Evolutionary conservation across 2,888 invertebrate species (phyloP).

Genomic region (Scaptomyza polygonia): DNA sequence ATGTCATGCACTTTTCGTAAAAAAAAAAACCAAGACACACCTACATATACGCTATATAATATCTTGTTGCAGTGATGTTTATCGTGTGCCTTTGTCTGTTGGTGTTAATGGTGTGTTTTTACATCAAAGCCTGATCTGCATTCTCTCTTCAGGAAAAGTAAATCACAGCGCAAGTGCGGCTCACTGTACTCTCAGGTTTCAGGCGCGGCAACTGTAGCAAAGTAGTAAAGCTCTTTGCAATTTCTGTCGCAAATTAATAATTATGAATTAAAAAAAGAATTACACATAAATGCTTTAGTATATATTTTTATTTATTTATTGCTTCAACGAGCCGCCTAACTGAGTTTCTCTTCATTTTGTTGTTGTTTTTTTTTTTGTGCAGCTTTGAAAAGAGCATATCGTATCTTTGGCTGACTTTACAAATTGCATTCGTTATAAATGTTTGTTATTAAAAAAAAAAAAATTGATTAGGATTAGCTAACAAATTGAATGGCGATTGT

Average conservation of each 20-base stretch:
- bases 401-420: conserved; percentile 50
- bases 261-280: neutral
- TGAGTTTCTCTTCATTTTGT: conserved; percentile 37
- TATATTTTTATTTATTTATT: conserved; percentile 51
- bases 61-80: no score
- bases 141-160: no score
- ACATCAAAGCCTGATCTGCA: no score
- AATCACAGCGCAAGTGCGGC: no score
- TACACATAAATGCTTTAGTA: conserved; percentile 3
- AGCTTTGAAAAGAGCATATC: conserved; percentile 36
- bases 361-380: conserved; percentile 6
- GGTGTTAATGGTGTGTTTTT: conserved; percentile 9
- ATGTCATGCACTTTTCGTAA: no score
- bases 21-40: no score
- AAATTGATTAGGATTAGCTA: conserved; percentile 56
- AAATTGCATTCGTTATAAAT: conserved; percentile 44
- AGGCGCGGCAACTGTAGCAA: conserved; percentile 84
- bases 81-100: conserved; percentile 22
- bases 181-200: conserved; percentile 81
- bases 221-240: conserved; percentile 81
- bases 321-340: conserved; percentile 56
- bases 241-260: conserved; percentile 67
- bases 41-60: no score
- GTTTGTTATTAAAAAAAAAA: conserved; percentile 34
- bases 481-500: conserved; percentile 60